Evolutionary conservation across 2,113 vertebrate genomes (phyloP), one percentile per base, ranked within the genome.

Genomic region (Hypomesus transpacificus): DNA sequence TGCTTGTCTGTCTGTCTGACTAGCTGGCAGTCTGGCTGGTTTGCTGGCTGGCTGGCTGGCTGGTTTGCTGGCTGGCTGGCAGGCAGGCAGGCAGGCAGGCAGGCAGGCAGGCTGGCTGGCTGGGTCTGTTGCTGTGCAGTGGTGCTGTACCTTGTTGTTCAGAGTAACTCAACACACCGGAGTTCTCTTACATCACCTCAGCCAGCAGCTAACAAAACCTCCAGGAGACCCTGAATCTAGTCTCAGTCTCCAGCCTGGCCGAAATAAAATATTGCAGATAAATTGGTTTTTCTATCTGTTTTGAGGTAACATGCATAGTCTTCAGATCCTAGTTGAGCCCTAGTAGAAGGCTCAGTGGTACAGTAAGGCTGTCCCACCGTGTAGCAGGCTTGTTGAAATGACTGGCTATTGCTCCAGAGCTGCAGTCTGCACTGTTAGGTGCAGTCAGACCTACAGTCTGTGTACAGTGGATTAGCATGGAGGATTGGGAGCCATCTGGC

Each of bases 401-500:
- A 5, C 17, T 64, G 63, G 34, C 3, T 54, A 17, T 14, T 13
- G 53, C 6, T 54, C 14, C 18, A 54, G 18, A 46, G 62, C 62
- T 46, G 31, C n/a, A 65, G 75, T 77, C 26, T 70, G 2, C 14
- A 68, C 26, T 28, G 50, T 68, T 51, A 66, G 68, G 69, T 67
- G 56, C 61, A 88, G 82, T 87, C 81, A 75, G 63, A 65, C 81
- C 81, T 81, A 70, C 80, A 79, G 81, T 83, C 78, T 87, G 87
- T 86, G 84, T 82, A 82, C 81, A 77, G 74, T 89, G 90, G 88
- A 90, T 92, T 92, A 90, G 82, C 87, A 89, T 89, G 82, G 83
- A 85, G 83, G 88, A 90, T 89, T 90, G 89, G 80, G 85, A 83
- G 88, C 91, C 89, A 92, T 92, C 91, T 92, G 89, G 87, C 87